Conservation (phyloP, 2,888 invertebrate genomes). For the Hoplodrina blanda region DNA sequence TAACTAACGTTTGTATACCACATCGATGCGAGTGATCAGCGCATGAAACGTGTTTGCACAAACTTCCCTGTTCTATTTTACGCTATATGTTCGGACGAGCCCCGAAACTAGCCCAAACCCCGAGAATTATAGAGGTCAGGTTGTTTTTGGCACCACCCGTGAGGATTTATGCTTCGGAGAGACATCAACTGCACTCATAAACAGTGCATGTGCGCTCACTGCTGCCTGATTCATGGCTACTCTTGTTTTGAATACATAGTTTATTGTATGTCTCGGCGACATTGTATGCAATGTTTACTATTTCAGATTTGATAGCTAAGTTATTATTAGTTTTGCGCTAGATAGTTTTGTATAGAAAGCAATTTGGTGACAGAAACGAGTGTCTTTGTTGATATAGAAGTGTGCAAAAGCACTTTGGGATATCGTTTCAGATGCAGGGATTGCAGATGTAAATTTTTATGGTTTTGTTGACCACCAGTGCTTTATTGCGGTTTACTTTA, state of each 20-base stretch:
- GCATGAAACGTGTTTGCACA: conserved; percentile 72
- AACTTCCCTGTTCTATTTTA: conserved; percentile 73
- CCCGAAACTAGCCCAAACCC: conserved; percentile 72
- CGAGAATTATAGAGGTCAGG: conserved; percentile 75
- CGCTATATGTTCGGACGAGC: conserved; percentile 71
- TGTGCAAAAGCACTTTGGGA: background rate
- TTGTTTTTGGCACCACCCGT: conserved; percentile 82
- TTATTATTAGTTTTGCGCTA: conserved; percentile 43
- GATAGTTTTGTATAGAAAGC: conserved; percentile 29
- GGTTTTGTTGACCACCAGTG: background rate
- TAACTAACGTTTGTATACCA: conserved; percentile 62
- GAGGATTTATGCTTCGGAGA: conserved; percentile 82
- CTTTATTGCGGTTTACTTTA: background rate
- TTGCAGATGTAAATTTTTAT: conserved; percentile 2
- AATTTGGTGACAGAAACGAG: conserved; percentile 18
- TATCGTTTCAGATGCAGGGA: background rate
- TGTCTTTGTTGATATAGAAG: conserved; percentile 1
- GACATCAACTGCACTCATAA: conserved; percentile 88
- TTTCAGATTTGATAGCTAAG: conserved; percentile 43
- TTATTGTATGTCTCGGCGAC: conserved; percentile 73
- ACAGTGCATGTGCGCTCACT: conserved; percentile 80
- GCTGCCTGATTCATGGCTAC: conserved; percentile 78
- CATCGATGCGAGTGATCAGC: conserved; percentile 71
- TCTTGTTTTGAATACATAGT: conserved; percentile 78
- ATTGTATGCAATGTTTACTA: conserved; percentile 55